Percentiles rank a stretch among this genome's conserved stretches.
Evolutionary conservation across 2,113 vertebrate species (phyloP).

Genomic region (Choloepus hoffmanni): DNA sequence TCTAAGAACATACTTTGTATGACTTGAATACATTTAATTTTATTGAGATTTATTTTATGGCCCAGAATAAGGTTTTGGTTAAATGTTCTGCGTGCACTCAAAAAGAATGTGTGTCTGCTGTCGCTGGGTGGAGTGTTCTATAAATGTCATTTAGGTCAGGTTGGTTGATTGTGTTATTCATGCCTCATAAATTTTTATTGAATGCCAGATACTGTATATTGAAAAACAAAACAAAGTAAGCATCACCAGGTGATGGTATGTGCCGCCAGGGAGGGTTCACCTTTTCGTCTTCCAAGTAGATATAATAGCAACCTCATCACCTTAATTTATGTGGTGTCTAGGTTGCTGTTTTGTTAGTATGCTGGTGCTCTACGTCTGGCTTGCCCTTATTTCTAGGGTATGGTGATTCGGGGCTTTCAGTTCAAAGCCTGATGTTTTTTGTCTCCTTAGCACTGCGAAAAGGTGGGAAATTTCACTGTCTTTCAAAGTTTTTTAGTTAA

Average conservation of each 20-base stretch:
- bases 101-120: neutral
- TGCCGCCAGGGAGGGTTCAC: neutral
- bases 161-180: slow-evolving; percentile 34
- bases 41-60: slow-evolving; percentile 29
- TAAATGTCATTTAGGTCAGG: slow-evolving; percentile 29
- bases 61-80: neutral
- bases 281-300: neutral
- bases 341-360: slow-evolving; percentile 11
- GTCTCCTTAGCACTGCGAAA: neutral
- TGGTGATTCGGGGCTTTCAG: neutral
- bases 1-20: neutral
- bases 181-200: slow-evolving; percentile 35
- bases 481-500: slow-evolving; percentile 7
- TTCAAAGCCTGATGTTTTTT: slow-evolving; percentile 28
- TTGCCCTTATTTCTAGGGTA: neutral
- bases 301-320: neutral
- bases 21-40: slow-evolving; percentile 35
- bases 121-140: neutral
- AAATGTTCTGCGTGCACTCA: neutral
- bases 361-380: neutral
- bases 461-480: neutral
- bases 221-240: slow-evolving; percentile 26
- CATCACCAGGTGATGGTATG: neutral
- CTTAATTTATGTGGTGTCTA: slow-evolving; percentile 10
- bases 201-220: neutral